Base-by-base conservation (phyloP, 2,888 invertebrate genomes). In the Drosophila nigritarsus region DNA sequence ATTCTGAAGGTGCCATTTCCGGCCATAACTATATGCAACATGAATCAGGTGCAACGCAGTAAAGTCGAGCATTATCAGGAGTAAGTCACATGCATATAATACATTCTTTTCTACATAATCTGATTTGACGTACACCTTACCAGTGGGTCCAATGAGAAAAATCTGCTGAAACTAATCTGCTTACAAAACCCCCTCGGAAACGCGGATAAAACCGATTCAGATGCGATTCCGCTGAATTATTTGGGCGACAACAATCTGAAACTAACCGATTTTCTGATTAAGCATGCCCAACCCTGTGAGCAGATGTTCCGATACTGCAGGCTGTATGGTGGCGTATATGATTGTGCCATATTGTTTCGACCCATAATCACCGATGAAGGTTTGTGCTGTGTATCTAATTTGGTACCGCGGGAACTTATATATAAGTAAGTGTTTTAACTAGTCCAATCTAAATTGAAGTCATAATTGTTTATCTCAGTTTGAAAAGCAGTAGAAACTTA, bases 311-410 rank as follows among this genome's bases (percentile, higher is more conserved):
- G 95, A 5, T 89, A 94, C 29, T 97, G 97, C 87, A 91, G 93
- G 68, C 97, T 96, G 95, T 95, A 95, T 85, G 95, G 95, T 0
- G 93, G 93, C 9, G 87, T 87, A 0, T 93, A 94, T 78, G 94
- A 95, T 69, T 97, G 97, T 83, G 93, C 94, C 15, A 94, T 95
- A 50, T 89, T 96, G 68, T 97, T 97, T 92, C 96, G 95, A 84
- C 95, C 96, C 0, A 95, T 96, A 50, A 93, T 97, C 64, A 97
- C 97, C 0, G 97, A 97, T 84, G 97, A 97, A 91, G 97, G 97
- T 0, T 94, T 97, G 2, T 97, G 97, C 89, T 97, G 97, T 91
- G 95, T 96, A 3, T 97, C 97, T 89, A 97, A 97, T 90, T 94
- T 95, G 58, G 94, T 97, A 0, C 96, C 96, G 60, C 94, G 95